phyloP scores from a whole-genome alignment of 2,888 invertebrate species.

The Selenia dentaria region DNA sequence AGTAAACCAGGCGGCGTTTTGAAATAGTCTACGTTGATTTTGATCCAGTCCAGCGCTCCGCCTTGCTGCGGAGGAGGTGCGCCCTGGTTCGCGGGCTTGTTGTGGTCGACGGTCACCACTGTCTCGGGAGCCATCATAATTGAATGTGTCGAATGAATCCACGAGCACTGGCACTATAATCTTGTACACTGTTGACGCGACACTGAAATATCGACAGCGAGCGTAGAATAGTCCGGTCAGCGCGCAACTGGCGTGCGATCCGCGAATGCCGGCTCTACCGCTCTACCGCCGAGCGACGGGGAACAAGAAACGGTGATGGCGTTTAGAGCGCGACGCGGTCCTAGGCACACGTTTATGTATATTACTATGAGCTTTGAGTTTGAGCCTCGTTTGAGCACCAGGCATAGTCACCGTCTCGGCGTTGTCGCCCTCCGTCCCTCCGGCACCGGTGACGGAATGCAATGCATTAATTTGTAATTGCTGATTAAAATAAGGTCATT shows the following conservation, averaged over 20 bases:
- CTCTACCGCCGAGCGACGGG: constrained; percentile 37
- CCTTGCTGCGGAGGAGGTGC: constrained; percentile 80
- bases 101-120: constrained; percentile 91
- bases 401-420: not conserved
- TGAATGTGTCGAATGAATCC: constrained; percentile 43
- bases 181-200: constrained; percentile 66
- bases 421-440: not conserved
- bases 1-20: constrained; percentile 92
- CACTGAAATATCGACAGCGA: constrained; percentile 63
- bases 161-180: constrained; percentile 71
- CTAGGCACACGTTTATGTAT: constrained; percentile 20
- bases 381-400: too few species aligned
- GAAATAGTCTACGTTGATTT: constrained; percentile 92
- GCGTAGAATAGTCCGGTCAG: constrained; percentile 66
- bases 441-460: constrained; percentile 47
- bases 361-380: constrained; percentile 11
- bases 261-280: constrained; percentile 21
- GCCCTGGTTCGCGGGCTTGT: constrained; percentile 66
- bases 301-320: constrained; percentile 51
- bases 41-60: constrained; percentile 87
- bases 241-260: constrained; percentile 57
- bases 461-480: constrained; percentile 30
- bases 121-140: constrained; percentile 93
- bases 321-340: constrained; percentile 14
- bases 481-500: constrained; percentile 13